A percentile compares a stretch with the other conserved stretches of the same genome.
Conservation (phyloP, 2,888 invertebrate genomes). For the Hydraecia micacea region DNA sequence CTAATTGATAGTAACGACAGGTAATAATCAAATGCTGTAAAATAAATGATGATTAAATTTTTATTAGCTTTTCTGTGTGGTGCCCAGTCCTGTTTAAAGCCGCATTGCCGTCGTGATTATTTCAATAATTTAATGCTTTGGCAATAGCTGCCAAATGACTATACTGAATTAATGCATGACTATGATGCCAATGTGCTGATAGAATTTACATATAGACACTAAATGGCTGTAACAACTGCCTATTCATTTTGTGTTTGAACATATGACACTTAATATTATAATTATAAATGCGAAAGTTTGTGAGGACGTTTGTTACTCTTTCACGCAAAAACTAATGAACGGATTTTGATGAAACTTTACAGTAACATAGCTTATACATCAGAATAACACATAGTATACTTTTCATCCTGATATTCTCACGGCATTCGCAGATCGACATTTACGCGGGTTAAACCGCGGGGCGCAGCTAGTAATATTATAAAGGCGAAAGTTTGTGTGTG, state of each 20-base stretch:
- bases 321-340: no score
- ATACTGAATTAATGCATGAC: slow-evolving; percentile 11
- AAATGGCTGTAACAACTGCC: background rate
- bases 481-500: no score
- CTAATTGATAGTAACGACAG: slow-evolving; percentile 66
- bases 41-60: slow-evolving; percentile 60
- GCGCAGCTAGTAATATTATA: no score
- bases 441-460: no score
- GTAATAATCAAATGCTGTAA: slow-evolving; percentile 61
- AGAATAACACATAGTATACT: no score
- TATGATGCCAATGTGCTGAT: slow-evolving; percentile 18
- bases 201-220: background rate
- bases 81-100: slow-evolving; percentile 36
- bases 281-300: no score
- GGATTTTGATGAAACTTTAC: no score
- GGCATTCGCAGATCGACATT: no score
- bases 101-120: slow-evolving; percentile 44
- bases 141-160: slow-evolving; percentile 25
- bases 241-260: background rate
- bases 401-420: no score
- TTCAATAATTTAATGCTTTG: slow-evolving; percentile 33
- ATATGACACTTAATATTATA: no score
- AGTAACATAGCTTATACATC: no score
- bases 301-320: no score
- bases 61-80: slow-evolving; percentile 47